A percentile compares a stretch with the other conserved stretches of the same genome.
phyloP scores from a whole-genome alignment of 2,888 invertebrate genomes.

The Steromphala cineraria region DNA sequence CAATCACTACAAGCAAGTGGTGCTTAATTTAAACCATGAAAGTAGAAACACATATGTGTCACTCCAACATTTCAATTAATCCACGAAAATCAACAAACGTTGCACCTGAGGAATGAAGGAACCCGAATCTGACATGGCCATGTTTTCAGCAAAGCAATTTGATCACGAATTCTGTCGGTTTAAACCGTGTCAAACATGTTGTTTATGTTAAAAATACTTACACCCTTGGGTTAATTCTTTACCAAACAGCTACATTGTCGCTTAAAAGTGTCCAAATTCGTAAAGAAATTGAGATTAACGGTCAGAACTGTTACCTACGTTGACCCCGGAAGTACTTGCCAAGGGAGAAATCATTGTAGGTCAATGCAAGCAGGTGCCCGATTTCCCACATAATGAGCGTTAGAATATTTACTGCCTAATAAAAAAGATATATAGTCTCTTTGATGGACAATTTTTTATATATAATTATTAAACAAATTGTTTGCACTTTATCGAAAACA shows the following conservation, averaged over 20 bases:
- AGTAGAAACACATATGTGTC: no score
- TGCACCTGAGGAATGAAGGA: slow-evolving; percentile 1
- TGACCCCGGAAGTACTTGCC: slow-evolving; percentile 25
- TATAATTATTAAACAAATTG: no score
- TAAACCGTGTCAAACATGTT: background rate
- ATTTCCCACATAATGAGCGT: background rate
- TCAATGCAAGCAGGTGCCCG: background rate
- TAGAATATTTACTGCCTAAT: no score
- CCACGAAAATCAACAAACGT: background rate
- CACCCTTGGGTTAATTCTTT: slow-evolving; percentile 25
- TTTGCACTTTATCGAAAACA: no score
- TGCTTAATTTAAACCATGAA: no score
- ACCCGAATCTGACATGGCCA: background rate
- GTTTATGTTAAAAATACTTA: slow-evolving; percentile 25
- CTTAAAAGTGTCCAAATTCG: slow-evolving; percentile 32
- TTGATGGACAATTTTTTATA: no score
- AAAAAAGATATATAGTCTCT: no score
- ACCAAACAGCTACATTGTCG: slow-evolving; percentile 31
- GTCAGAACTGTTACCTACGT: slow-evolving; percentile 16
- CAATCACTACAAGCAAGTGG: no score
- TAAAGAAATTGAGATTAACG: slow-evolving; percentile 29
- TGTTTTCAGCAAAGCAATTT: background rate
- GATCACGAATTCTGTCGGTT: background rate
- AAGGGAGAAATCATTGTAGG: slow-evolving; percentile 18
- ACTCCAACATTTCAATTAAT: no score